Base-by-base conservation (phyloP, 2,888 invertebrate species). In the Caenorhabditis angaria region DNA sequence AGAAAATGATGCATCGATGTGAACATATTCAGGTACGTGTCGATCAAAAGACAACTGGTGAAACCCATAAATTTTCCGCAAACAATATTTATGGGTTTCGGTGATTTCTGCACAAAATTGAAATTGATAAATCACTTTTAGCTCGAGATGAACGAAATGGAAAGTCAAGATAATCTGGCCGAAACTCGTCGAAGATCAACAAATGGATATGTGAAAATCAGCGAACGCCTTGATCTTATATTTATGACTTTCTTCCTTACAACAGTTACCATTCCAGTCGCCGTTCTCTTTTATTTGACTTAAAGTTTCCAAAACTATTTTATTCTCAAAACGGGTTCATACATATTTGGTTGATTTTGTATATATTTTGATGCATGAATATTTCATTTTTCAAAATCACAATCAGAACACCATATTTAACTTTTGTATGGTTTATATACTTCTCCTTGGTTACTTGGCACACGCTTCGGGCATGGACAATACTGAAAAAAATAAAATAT, bases 121-220 rank as follows among this genome's bases (percentile, higher is more conserved):
- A 22, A 8, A 50, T 4, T 3, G 22, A 50, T 50, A n/a, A 41
- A 8, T 22, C 35, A 29, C n/a, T 50, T 50, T 14, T 24, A 35
- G 35, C 27, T 22, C n/a, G n/a, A n/a, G 29, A 47, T 56, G 56
- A 24, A 27, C 47, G 25, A 28, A 12, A 48, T 50, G 57, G 77
- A 78, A 54, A 57, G 61, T 8, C 56, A 64, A 5, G 76, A 80
- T 10, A 74, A 73, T 53, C 56, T 70, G 12, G 70, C 65, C 24
- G 28, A 56, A 6, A 62, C 65, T 22, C 65, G 70, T 4, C 65
- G 65, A 4, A 47, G 63, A 51, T 54, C 73, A 5, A 68, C 70
- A n/a, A 84, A 84, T 65, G 84, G 84, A 2, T 84, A 78, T 55
- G 84, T 84, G 22, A 71, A 76, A n/a, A 81, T 84, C 35, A 74